Base-by-base conservation (phyloP, 2,888 invertebrate genomes). In the Eupithecia subfuscata region DNA sequence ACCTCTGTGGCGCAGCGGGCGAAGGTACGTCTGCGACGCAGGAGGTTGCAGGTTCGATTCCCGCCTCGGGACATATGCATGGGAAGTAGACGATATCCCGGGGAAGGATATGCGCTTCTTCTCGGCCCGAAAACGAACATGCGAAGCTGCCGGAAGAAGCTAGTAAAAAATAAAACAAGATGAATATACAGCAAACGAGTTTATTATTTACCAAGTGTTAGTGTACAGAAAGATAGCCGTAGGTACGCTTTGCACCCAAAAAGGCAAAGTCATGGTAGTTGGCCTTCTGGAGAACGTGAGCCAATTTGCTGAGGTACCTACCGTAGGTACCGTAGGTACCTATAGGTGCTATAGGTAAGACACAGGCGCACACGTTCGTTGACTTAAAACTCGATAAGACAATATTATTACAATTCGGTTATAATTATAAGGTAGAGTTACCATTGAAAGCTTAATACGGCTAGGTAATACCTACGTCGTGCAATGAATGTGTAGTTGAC, bases 111-210 rank as follows among this genome's bases (percentile, higher is more conserved):
- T 48, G 8, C 4, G n/a, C 1, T n/a, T 8, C 2, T 48, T 48
- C 18, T 48, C 48, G 18, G 1, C 45, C 6, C 5, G 2, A 16
- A 45, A 16, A 45, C 18, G 18, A 48, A 0, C 18, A n/a, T 18
- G 7, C 8, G 18, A 7, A 18, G 48, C 11, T 45, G 45, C 52
- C 22, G n/a, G n/a, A 0, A 52, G 4, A 22, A 18, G 9, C n/a
- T 11, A 56, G 11, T 64, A 37, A 70, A 25, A 73, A 80, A 81
- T 71, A 74, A 80, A 78, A 82, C 73, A 73, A 43, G 7, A n/a
- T 0, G 4, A 80, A 75, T 81, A 79, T 82, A 82, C 82, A 81
- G 75, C 81, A 81, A 80, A 81, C 72, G 74, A 81, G 75, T 83
- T 64, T 82, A 82, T 83, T 81, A 71, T 71, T 71, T 80, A 81